Conservation (phyloP, 2,888 invertebrate genomes). For the Cordilura impudica region DNA sequence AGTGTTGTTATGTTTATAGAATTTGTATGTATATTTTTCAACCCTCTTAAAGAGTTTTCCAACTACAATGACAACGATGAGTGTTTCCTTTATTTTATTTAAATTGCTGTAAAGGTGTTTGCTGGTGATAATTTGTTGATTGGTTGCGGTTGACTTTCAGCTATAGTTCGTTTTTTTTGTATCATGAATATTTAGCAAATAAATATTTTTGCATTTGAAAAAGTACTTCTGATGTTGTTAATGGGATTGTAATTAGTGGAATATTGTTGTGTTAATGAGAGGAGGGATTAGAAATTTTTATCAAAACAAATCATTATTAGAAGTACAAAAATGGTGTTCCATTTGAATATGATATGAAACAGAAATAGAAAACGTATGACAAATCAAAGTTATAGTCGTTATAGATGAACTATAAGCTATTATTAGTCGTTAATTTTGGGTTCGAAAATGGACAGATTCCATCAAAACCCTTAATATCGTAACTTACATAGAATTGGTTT, state of each 20-base stretch:
- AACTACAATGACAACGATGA: neutral
- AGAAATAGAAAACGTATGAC: no score
- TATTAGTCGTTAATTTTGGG: no score
- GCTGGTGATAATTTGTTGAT: constrained; percentile 59
- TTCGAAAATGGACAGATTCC: no score
- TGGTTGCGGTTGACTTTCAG: constrained; percentile 52
- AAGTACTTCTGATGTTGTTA: neutral
- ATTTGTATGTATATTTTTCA: constrained; percentile 25
- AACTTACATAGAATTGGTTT: no score
- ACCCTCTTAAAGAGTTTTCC: constrained; percentile 36
- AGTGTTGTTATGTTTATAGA: neutral
- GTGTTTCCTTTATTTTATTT: constrained; percentile 13
- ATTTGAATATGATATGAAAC: neutral
- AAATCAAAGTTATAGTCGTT: no score
- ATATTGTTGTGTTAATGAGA: constrained; percentile 50
- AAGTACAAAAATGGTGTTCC: constrained; percentile 12
- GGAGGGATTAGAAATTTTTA: constrained; percentile 16
- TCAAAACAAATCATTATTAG: constrained; percentile 35
- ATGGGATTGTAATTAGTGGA: constrained; percentile 48
- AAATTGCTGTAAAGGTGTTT: constrained; percentile 43
- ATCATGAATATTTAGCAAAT: neutral
- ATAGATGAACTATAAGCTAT: no score
- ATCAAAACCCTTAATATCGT: no score
- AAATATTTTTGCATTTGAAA: constrained; percentile 30
- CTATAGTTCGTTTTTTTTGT: constrained; percentile 2